Conservation (phyloP, 2,888 invertebrate genomes). For the Lysandra bellargus region DNA sequence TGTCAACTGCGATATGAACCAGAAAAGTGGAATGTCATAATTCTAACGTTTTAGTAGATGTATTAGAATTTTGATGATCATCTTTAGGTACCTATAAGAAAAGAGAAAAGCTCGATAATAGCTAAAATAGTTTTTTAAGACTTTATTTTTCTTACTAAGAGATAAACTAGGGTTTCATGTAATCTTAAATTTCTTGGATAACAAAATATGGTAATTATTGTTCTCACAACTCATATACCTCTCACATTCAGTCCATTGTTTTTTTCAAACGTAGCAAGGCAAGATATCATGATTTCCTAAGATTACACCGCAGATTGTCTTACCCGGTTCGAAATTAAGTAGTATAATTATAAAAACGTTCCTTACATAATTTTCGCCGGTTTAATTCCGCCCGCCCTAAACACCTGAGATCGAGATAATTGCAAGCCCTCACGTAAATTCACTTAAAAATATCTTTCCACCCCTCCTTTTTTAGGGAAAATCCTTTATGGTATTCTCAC, state of each 20-base stretch:
- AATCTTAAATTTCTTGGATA: background rate
- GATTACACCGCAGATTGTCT: background rate
- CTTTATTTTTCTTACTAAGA: background rate
- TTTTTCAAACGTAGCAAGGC: background rate
- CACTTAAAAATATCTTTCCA: background rate
- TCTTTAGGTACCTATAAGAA: too few relatives aligned
- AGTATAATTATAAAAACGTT: constrained; percentile 67
- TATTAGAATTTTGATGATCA: background rate
- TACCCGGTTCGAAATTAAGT: constrained; percentile 37
- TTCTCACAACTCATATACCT: too few relatives aligned
- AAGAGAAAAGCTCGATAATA: too few relatives aligned
- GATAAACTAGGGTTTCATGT: background rate
- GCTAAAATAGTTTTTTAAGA: too few relatives aligned
- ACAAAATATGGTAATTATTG: background rate
- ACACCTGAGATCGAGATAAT: constrained; percentile 56
- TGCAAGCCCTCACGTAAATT: constrained; percentile 23
- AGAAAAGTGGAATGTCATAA: background rate
- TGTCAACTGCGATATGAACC: background rate
- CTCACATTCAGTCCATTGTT: too few relatives aligned
- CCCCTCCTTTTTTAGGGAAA: background rate
- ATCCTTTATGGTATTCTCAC: background rate
- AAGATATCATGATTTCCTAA: background rate
- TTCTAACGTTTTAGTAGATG: background rate
- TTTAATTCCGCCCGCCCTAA: constrained; percentile 59
- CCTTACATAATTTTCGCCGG: constrained; percentile 68